Evolutionary conservation across 2,797 vertebrate species (phyloP), one percentile per base, ranked within the genome.

Genomic region (Pseudochirops corinnae): DNA sequence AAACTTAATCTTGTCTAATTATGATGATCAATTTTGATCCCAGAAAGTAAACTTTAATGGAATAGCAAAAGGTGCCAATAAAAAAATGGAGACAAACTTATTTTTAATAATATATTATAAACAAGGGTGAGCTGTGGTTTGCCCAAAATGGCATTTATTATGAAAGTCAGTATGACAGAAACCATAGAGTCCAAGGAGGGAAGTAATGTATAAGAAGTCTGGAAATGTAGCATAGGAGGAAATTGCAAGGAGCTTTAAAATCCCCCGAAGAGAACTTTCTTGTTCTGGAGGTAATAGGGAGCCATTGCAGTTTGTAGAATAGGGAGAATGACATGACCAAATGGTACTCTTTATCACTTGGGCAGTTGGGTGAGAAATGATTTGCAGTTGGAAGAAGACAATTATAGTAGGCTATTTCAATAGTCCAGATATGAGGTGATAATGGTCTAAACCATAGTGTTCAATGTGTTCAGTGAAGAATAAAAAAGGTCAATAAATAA

Each of bases 341-440:
- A 90, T 92, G 46, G 46, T 94, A 28, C 29, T 67, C 94, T 91
- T 95, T 91, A 92, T 62, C 52, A 9, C 18, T 58, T 5, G n/a
- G 29, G 31, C 56, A 50, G 0, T 46, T 18, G 0, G 46, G 6
- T 14, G 39, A 50, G 87, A 50, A 21, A 67, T 7, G 57, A 57
- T 67, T 55, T 50, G 46, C 2, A 39, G 5, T 16, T 21, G 7
- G 4, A 24, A 46, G 29, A 92, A 46, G 29, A 50, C 26, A 82
- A n/a, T 87, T 46, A 31, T 46, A 31, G 28, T 26, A 94, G 55
- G 26, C 55, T 94, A 26, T 57, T 90, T 29, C 95, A 94, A 94
- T 56, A 55, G 31, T 94, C 33, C 5, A 29, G 56, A 92, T 50
- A 93, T 91, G 56, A 92, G 55, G 58, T 4, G 52, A 52, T 55